Percentiles rank a stretch among this genome's conserved stretches.
phyloP scores from a whole-genome alignment of 2,888 invertebrate genomes.

The Callinectes sapidus region DNA sequence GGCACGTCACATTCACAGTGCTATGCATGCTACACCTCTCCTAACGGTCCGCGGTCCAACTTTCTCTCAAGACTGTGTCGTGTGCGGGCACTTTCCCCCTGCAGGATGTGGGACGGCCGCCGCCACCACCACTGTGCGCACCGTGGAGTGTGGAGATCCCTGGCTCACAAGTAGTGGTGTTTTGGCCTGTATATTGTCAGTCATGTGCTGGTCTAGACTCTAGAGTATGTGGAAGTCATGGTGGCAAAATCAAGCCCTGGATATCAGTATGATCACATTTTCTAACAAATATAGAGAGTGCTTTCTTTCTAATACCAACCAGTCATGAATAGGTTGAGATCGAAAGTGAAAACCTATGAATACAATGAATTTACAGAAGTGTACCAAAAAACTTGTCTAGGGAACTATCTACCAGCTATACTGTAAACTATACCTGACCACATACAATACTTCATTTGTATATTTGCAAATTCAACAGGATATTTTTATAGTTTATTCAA shows the following conservation, averaged over 20 bases:
- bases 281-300: background rate
- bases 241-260: background rate
- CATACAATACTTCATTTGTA: too few species aligned
- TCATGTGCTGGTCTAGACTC: background rate
- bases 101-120: conserved; percentile 1
- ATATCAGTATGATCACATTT: background rate
- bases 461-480: too few species aligned
- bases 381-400: background rate
- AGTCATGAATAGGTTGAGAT: background rate
- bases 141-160: too few species aligned
- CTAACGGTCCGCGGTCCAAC: background rate
- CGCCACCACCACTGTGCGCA: background rate
- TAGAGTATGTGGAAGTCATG: background rate
- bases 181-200: background rate
- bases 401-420: background rate
- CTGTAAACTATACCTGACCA: background rate
- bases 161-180: background rate
- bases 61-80: background rate
- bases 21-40: background rate
- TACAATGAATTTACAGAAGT: background rate
- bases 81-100: background rate
- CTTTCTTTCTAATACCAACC: background rate
- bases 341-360: background rate
- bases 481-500: too few species aligned
- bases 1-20: background rate